Evolutionary conservation across 2,888 invertebrate species (phyloP).

Genomic region (Stenodera caucasica): DNA sequence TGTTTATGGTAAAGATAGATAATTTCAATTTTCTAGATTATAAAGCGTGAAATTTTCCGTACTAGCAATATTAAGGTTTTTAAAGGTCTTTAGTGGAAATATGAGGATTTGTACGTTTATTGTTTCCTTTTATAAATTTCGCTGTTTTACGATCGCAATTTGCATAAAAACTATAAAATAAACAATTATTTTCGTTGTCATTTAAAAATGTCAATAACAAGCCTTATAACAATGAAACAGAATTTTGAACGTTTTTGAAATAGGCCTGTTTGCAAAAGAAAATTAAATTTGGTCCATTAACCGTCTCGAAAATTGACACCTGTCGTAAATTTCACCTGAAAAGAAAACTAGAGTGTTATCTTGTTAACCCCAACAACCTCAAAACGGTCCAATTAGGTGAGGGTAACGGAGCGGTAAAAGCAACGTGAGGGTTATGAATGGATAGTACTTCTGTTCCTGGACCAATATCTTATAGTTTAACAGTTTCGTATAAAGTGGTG

Average conservation of each 20-base stretch:
- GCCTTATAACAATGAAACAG: background rate
- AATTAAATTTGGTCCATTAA: conserved; percentile 34
- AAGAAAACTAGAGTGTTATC: conserved; percentile 46
- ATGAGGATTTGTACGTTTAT: conserved; percentile 20
- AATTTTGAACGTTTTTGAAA: conserved; percentile 26
- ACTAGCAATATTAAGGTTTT: background rate
- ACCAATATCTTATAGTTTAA: conserved; percentile 48
- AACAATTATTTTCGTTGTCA: too few relatives aligned
- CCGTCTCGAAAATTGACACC: conserved; percentile 37
- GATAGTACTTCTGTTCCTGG: conserved; percentile 35
- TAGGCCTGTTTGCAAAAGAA: conserved; percentile 20
- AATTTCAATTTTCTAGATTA: background rate
- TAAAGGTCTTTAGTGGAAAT: conserved; percentile 12
- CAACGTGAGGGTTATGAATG: conserved; percentile 43
- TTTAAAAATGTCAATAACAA: too few relatives aligned
- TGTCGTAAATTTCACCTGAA: conserved; percentile 37
- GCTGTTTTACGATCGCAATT: conserved; percentile 24
- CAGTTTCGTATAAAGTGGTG: conserved; percentile 37
- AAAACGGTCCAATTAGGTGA: conserved; percentile 49
- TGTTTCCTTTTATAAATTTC: conserved; percentile 20
- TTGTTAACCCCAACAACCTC: conserved; percentile 47
- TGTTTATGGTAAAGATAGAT: background rate
- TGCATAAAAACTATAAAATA: conserved; percentile 28
- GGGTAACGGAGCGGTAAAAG: conserved; percentile 46
- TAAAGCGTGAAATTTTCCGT: background rate